Percentiles rank a stretch among this genome's conserved stretches.
Conservation (phyloP, 2,113 vertebrate species). For the Cnemophilus loriae region DNA sequence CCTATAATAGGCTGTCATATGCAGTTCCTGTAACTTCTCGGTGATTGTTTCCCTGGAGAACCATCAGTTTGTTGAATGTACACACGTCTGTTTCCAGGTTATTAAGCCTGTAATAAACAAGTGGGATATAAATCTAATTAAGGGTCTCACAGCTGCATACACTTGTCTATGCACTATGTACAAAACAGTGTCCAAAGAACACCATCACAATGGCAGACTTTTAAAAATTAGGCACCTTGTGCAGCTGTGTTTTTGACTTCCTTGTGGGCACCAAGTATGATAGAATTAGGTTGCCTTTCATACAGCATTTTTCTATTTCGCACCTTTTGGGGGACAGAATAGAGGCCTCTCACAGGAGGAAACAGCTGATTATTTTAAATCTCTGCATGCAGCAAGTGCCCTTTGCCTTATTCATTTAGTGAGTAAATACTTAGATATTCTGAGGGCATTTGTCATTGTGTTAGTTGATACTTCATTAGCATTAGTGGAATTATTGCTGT, state of each 20-base stretch:
- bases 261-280: neutral
- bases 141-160: neutral
- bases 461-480: neutral
- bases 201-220: neutral
- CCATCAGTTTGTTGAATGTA: neutral
- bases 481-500: neutral
- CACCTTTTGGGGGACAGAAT: neutral
- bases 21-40: neutral
- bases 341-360: neutral
- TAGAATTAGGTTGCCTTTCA: neutral
- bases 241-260: neutral
- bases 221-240: neutral
- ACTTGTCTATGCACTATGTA: neutral
- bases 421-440: neutral
- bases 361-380: neutral
- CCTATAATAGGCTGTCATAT: neutral
- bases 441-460: neutral
- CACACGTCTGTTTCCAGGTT: neutral
- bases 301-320: neutral
- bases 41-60: neutral
- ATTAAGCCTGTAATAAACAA: neutral
- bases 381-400: neutral
- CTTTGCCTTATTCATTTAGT: neutral
- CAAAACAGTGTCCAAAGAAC: neutral
- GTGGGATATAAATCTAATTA: neutral